These are phyloP conservation scores for Xiphorhynchus erythropygius DNA, from an alignment of 2,797 vertebrate species.

Conservation along the genomic window DNA sequence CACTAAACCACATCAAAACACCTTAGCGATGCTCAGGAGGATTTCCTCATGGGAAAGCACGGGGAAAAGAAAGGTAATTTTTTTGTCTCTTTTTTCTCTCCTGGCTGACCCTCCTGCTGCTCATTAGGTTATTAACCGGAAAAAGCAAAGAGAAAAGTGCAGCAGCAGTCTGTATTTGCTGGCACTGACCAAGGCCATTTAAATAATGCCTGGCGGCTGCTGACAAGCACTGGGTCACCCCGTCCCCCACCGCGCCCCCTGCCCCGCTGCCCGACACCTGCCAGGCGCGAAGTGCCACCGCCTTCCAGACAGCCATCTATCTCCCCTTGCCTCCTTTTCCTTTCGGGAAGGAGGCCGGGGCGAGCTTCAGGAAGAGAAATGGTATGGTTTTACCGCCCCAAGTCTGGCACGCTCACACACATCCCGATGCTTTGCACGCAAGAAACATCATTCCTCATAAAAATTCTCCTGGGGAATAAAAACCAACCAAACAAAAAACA, in stretches of 20 bases:
- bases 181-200: not conserved
- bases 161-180: not conserved
- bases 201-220: not conserved
- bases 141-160: not conserved
- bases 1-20: not conserved
- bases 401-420: rapidly evolving
- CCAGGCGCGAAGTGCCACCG: not conserved
- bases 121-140: not conserved
- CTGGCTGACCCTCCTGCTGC: not conserved
- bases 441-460: not conserved
- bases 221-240: not conserved
- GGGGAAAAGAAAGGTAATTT: not conserved
- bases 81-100: not conserved
- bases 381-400: rapidly evolving
- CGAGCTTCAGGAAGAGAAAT: not conserved
- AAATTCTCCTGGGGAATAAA: not conserved
- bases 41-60: not conserved
- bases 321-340: not conserved
- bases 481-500: not conserved
- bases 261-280: not conserved
- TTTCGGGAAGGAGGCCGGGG: rapidly evolving
- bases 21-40: not conserved
- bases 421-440: rapidly evolving
- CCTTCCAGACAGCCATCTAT: not conserved
- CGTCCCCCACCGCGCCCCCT: rapidly evolving